phyloP scores from a whole-genome alignment of 2,113 vertebrate genomes.

The Hippocampus guttulatus region DNA sequence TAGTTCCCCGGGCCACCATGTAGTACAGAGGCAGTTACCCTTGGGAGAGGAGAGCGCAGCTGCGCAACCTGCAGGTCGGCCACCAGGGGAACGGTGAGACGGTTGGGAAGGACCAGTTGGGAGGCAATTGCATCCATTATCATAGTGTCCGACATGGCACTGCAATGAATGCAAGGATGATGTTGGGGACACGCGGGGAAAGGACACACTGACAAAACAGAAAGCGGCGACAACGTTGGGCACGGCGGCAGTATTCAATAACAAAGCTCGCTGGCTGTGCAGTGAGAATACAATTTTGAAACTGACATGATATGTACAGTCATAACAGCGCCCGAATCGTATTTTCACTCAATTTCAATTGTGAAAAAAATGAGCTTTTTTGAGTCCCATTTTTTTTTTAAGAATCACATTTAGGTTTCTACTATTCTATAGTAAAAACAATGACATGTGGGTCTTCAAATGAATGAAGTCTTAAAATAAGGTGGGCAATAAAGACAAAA shows the following conservation, averaged over 20 bases:
- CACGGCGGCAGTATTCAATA: constrained; percentile 32
- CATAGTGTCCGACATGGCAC: constrained; percentile 87
- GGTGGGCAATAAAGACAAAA: constrained; percentile 12
- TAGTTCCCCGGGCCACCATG: constrained; percentile 25
- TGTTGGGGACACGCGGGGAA: constrained; percentile 37
- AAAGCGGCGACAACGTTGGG: constrained; percentile 26
- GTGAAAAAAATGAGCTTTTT: constrained; percentile 15
- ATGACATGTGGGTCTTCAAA: constrained; percentile 15
- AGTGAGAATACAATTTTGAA: constrained; percentile 18
- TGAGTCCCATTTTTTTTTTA: too few relatives aligned
- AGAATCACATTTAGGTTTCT: too few relatives aligned
- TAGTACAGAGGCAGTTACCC: constrained; percentile 73
- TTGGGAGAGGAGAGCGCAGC: constrained; percentile 87
- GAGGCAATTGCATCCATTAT: constrained; percentile 93
- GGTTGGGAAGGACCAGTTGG: constrained; percentile 89
- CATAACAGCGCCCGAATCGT: constrained; percentile 41
- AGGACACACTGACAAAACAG: constrained; percentile 48
- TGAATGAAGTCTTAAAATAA: constrained; percentile 11
- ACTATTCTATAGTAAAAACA: background rate
- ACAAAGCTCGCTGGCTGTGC: constrained; percentile 16
- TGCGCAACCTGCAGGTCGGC: constrained; percentile 83
- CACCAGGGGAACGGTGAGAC: constrained; percentile 84
- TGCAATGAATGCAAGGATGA: constrained; percentile 63
- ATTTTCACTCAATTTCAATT: constrained; percentile 16
- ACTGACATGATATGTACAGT: constrained; percentile 14